Evolutionary conservation across 2,113 vertebrate genomes (phyloP).

Genomic region (Macheiramphus alcinus): DNA sequence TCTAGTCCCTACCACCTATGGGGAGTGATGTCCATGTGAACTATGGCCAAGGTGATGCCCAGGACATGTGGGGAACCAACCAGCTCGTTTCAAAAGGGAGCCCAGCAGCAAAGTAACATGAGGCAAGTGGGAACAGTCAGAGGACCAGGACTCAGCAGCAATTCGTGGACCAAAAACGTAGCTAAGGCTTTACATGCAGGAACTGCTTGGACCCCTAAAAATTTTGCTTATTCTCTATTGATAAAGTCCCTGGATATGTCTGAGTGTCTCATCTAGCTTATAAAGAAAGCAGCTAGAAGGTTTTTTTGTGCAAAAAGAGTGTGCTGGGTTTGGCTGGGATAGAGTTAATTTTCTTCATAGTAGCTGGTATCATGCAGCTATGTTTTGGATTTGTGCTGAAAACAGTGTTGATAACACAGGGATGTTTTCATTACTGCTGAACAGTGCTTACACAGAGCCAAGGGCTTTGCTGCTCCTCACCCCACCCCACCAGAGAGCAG

Average conservation of each 20-base stretch:
- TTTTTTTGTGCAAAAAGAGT: background rate
- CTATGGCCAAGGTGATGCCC: background rate
- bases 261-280: background rate
- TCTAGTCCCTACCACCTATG: background rate
- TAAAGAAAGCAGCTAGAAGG: background rate
- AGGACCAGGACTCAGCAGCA: background rate
- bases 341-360: too few species aligned
- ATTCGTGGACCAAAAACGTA: background rate
- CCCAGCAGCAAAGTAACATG: background rate
- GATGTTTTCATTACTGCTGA: fast-evolving
- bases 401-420: too few species aligned
- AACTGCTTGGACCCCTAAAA: background rate
- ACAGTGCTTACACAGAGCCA: too few species aligned
- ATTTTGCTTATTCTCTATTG: background rate
- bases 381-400: too few species aligned
- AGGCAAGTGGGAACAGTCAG: background rate
- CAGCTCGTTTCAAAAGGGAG: background rate
- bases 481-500: too few species aligned
- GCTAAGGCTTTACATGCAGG: background rate
- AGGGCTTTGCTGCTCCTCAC: too few species aligned
- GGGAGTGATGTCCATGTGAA: background rate
- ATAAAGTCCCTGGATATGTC: background rate
- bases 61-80: background rate
- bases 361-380: too few species aligned
- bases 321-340: too few species aligned